Evolutionary conservation across 2,113 vertebrate species (phyloP).

Genomic region (Ophiodon elongatus): DNA sequence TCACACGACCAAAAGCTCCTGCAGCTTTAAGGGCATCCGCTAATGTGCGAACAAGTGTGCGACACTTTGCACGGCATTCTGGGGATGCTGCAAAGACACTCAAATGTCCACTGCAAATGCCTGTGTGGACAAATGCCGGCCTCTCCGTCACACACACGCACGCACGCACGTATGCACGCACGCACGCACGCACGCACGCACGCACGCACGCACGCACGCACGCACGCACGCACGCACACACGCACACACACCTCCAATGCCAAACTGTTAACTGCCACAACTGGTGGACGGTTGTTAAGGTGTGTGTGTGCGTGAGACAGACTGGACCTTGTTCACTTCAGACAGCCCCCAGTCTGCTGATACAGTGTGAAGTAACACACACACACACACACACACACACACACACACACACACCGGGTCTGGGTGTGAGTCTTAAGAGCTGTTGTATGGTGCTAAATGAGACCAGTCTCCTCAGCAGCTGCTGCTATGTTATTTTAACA

Average conservation of each 20-base stretch:
- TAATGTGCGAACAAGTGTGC: not conserved
- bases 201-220: constrained; percentile 14
- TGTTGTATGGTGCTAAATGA: constrained; percentile 59
- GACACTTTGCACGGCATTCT: not conserved
- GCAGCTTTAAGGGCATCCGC: not conserved
- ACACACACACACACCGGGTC: not conserved
- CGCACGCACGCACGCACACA: constrained; percentile 14
- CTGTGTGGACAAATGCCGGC: constrained; percentile 36
- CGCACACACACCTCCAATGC: constrained; percentile 16
- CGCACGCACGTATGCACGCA: constrained; percentile 16
- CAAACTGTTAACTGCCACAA: constrained; percentile 67
- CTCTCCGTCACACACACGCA: not conserved
- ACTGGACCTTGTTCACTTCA: constrained; percentile 63
- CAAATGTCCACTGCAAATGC: constrained; percentile 48
- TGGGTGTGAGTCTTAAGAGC: constrained; percentile 30
- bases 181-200: constrained; percentile 21
- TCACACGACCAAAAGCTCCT: not conserved
- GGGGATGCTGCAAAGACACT: constrained; percentile 16
- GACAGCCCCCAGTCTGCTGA: constrained; percentile 52
- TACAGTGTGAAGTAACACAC: constrained; percentile 39
- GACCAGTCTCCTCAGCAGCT: constrained; percentile 64
- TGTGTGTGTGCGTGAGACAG: constrained; percentile 56
- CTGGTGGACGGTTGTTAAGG: constrained; percentile 40
- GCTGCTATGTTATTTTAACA: constrained; percentile 65
- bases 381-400: constrained; percentile 15